Evolutionary conservation across 1,140 invertebrate species (phyloP).

Genomic region (Globodera ellingtonae): DNA sequence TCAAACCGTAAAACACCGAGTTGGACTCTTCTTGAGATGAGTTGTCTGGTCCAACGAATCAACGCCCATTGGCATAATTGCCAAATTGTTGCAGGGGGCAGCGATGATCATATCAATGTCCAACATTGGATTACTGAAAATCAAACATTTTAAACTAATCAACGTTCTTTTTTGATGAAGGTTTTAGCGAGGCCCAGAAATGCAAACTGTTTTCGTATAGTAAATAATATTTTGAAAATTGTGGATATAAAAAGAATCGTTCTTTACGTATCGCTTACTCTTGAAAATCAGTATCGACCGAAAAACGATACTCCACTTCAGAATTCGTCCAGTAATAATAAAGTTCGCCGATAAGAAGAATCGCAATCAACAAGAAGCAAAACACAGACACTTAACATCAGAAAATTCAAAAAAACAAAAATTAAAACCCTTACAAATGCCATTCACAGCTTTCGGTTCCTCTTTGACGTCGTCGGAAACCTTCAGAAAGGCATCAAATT

Average conservation of each 20-base stretch:
- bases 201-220: conserved; percentile 4
- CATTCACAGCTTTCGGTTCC: conserved; percentile 48
- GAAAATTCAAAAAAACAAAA: background rate
- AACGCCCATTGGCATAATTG: conserved; percentile 41
- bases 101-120: conserved; percentile 50
- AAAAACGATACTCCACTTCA: conserved; percentile 51
- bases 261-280: conserved; percentile 30
- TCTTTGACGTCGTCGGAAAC: conserved; percentile 53
- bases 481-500: conserved; percentile 48
- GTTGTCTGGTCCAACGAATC: conserved; percentile 17
- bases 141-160: background rate
- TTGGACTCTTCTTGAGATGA: conserved; percentile 28
- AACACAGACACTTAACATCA: conserved; percentile 38
- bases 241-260: conserved; percentile 30
- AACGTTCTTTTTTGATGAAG: too few relatives aligned
- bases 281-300: conserved; percentile 50
- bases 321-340: conserved; percentile 40
- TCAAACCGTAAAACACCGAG: background rate
- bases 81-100: conserved; percentile 45
- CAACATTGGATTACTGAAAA: conserved; percentile 40
- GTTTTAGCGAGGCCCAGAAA: too few relatives aligned
- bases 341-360: conserved; percentile 39
- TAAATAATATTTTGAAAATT: conserved; percentile 5
- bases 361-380: conserved; percentile 45
- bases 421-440: conserved; percentile 41